Conservation (phyloP, 2,797 vertebrate species). For the Perodicticus potto region DNA sequence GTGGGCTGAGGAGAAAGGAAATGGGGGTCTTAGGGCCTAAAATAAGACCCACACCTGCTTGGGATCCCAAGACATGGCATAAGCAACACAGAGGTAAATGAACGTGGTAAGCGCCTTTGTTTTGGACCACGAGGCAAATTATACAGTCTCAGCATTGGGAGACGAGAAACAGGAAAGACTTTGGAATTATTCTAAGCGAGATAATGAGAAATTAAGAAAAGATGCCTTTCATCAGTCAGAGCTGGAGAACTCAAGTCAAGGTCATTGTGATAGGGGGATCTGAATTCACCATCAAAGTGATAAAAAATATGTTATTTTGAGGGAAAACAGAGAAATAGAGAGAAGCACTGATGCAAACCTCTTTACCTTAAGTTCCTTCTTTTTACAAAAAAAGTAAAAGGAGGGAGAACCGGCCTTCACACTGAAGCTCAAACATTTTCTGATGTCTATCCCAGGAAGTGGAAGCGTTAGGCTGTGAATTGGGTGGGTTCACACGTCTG, state of each 20-base stretch:
- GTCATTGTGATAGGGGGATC: not conserved
- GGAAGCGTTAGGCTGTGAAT: not conserved
- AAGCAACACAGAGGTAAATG: not conserved
- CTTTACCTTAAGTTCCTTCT: not conserved
- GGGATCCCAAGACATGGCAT: not conserved
- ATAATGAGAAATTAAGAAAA: conserved; percentile 10
- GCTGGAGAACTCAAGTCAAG: not conserved
- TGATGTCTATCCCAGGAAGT: not conserved
- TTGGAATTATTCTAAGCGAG: not conserved
- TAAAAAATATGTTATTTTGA: not conserved
- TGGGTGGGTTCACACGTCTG: conserved; percentile 47
- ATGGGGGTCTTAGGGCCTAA: not conserved
- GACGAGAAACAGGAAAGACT: not conserved
- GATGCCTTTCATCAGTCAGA: not conserved
- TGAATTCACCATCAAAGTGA: not conserved
- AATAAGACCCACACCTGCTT: not conserved
- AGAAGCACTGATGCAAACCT: not conserved
- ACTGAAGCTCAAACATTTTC: not conserved
- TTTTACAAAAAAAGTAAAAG: not conserved
- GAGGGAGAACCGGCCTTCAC: not conserved
- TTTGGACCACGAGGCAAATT: not conserved
- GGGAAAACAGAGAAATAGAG: not conserved
- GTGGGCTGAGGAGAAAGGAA: not conserved
- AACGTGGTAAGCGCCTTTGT: not conserved
- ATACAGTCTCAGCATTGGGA: not conserved